Evolutionary conservation across 2,888 invertebrate species (phyloP).

Genomic region (Taphrorychus bicolor): DNA sequence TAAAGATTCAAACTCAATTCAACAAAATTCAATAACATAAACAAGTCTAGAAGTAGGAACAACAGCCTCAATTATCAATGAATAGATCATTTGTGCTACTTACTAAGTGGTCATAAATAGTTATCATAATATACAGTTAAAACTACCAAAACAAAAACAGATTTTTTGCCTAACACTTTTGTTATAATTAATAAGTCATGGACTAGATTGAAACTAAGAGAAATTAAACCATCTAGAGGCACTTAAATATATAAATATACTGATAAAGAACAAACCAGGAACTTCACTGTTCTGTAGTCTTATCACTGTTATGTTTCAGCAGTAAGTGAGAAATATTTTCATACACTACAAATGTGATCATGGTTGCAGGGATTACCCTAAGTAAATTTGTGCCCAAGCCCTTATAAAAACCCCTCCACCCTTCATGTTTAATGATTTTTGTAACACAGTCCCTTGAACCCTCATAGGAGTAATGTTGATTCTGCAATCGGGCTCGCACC

Average conservation of each 20-base stretch:
- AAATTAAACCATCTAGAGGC: no score
- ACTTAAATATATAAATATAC: no score
- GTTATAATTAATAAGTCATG: no score
- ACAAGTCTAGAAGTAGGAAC: no score
- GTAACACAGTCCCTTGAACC: constrained; percentile 72
- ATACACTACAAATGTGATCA: constrained; percentile 94
- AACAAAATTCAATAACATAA: neutral
- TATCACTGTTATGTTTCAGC: constrained; percentile 45
- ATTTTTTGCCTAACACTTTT: no score
- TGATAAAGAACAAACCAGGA: neutral
- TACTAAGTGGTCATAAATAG: no score
- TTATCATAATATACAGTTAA: no score
- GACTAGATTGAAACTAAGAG: no score
- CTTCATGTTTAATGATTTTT: constrained; percentile 75
- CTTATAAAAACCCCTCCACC: constrained; percentile 91
- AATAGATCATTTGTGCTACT: no score
- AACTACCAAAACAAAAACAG: no score
- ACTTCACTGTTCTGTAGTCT: neutral
- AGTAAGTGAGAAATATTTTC: constrained; percentile 81
- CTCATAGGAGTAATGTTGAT: constrained; percentile 87
- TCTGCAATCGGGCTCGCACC: constrained; percentile 92
- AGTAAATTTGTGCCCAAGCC: constrained; percentile 87
- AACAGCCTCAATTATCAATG: no score
- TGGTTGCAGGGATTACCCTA: constrained; percentile 93
- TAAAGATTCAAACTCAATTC: neutral